phyloP scores from a whole-genome alignment of 2,113 vertebrate genomes.

The Aphelocoma coerulescens region DNA sequence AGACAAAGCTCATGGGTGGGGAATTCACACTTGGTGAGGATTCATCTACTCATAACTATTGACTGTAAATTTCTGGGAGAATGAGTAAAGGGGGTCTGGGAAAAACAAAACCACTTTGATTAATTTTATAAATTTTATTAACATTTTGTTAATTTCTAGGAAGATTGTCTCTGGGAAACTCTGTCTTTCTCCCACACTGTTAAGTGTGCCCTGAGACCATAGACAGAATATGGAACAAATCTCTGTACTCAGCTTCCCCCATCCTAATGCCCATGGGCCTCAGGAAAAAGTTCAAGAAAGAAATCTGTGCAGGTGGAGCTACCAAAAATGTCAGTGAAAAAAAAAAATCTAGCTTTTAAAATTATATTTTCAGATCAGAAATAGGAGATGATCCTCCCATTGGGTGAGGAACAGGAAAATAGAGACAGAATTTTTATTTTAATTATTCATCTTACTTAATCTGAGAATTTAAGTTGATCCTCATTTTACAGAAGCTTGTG shows the following conservation, averaged over 20 bases:
- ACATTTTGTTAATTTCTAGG: background rate
- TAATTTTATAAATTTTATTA: background rate
- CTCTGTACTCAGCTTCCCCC: background rate
- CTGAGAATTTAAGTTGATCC: constrained; percentile 58
- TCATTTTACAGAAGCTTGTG: constrained; percentile 40
- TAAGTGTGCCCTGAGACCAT: background rate
- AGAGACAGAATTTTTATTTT: constrained; percentile 37
- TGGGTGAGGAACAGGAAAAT: background rate
- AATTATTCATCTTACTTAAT: constrained; percentile 55
- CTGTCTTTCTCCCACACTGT: background rate
- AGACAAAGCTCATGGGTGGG: background rate
- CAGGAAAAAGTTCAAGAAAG: background rate
- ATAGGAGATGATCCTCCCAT: constrained; percentile 27
- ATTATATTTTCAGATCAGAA: background rate
- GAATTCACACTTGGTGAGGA: background rate
- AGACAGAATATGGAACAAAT: background rate
- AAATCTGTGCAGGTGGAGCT: background rate
- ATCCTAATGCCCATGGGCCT: background rate
- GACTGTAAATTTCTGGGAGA: background rate
- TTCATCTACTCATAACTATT: background rate
- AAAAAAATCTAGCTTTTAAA: background rate
- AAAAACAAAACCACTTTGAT: background rate
- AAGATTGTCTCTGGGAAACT: background rate
- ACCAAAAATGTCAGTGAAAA: background rate
- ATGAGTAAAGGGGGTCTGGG: background rate